These are phyloP conservation scores for Balearica regulorum DNA, from an alignment of 2,797 vertebrate genomes.

Conservation along the genomic window DNA sequence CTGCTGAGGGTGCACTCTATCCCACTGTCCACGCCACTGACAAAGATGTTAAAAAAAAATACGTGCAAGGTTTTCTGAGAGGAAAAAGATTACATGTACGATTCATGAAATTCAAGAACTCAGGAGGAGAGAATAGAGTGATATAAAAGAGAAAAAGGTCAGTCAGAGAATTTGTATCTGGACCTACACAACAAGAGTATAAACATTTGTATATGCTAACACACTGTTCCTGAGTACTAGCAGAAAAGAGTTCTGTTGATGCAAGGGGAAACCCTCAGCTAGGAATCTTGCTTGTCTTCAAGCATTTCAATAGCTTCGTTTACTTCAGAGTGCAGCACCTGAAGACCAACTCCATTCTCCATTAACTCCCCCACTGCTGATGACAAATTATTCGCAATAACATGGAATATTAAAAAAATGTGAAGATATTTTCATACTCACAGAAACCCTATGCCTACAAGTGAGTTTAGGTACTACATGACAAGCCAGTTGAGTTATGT, in stretches of 20 bases:
- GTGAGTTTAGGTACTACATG: not conserved
- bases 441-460: not conserved
- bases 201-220: not conserved
- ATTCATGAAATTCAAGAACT: not conserved
- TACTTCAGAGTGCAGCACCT: not conserved
- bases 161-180: not conserved
- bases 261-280: not conserved
- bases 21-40: too few relatives aligned
- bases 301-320: not conserved
- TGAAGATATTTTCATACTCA: not conserved
- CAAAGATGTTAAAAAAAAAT: not conserved
- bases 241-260: not conserved
- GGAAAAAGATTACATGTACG: not conserved
- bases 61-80: not conserved
- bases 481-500: not conserved
- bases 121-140: not conserved
- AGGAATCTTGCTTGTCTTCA: not conserved
- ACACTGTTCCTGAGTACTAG: not conserved
- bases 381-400: not conserved
- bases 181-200: not conserved
- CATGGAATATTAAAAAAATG: not conserved
- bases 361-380: not conserved
- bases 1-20: too few relatives aligned
- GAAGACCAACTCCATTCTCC: not conserved
- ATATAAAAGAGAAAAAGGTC: not conserved